These are phyloP conservation scores for Oxystoma pomonae DNA, from an alignment of 2,888 invertebrate genomes.

Conservation along the genomic window DNA sequence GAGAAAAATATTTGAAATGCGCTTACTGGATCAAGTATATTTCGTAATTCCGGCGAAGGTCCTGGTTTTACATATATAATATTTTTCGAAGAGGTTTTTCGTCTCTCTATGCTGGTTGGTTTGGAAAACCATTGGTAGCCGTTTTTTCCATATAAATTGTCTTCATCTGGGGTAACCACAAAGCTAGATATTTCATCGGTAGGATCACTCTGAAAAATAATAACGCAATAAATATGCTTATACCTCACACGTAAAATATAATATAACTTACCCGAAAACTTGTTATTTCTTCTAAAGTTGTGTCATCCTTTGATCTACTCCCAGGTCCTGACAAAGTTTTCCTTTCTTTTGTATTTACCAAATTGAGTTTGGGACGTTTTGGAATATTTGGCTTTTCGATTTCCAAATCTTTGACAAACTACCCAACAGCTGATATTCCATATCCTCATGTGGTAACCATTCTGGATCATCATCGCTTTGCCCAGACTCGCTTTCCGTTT, in stretches of 20 bases:
- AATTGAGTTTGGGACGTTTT: not conserved
- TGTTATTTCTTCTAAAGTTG: not conserved
- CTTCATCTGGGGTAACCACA: not conserved
- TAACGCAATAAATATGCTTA: not conserved
- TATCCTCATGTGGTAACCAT: slow-evolving; percentile 1
- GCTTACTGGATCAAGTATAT: not conserved
- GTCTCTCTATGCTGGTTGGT: not conserved
- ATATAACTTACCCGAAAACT: not conserved
- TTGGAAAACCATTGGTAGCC: not conserved
- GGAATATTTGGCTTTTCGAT: slow-evolving; percentile 4
- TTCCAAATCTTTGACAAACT: not conserved
- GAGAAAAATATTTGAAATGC: not conserved
- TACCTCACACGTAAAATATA: not conserved
- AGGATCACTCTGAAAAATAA: not conserved
- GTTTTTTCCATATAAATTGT: not conserved
- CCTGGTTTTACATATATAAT: not conserved
- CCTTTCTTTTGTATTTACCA: slow-evolving; percentile 2
- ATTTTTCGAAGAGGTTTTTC: not conserved
- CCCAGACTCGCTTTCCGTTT: slow-evolving; percentile 1
- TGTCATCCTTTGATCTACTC: not conserved
- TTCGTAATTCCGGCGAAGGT: not conserved
- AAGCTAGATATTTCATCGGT: not conserved
- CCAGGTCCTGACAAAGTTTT: not conserved
- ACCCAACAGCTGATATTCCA: not conserved
- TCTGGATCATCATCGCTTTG: slow-evolving; percentile 2